phyloP scores from a whole-genome alignment of 2,113 vertebrate genomes.

The Ivindomyrus marchei region DNA sequence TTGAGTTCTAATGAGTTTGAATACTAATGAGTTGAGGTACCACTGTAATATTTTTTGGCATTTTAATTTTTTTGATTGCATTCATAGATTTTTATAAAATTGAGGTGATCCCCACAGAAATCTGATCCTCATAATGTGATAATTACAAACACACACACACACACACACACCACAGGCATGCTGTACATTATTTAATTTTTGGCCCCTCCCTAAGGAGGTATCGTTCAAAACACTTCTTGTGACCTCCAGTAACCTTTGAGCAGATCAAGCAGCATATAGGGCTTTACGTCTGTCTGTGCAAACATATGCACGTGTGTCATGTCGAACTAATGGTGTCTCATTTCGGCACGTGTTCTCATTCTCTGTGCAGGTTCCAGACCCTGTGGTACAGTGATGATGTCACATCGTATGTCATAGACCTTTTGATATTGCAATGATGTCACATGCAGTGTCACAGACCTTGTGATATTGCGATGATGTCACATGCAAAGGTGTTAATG shows the following conservation, averaged over 20 bases:
- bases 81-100: too few relatives aligned
- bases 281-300: neutral
- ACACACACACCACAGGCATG: neutral
- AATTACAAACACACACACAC: neutral
- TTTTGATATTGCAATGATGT: neutral
- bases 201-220: neutral
- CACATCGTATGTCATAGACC: neutral
- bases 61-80: too few relatives aligned
- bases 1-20: too few relatives aligned
- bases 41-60: too few relatives aligned
- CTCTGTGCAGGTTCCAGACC: neutral
- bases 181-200: neutral
- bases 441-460: neutral
- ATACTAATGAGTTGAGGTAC: too few relatives aligned
- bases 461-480: neutral
- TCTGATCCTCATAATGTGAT: neutral
- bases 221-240: neutral
- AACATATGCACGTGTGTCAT: neutral
- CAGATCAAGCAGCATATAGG: neutral
- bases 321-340: neutral
- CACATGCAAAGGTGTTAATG: neutral
- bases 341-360: neutral
- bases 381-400: neutral
- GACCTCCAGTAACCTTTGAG: neutral
- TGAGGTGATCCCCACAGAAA: neutral